Base-by-base conservation (phyloP, 2,113 vertebrate genomes). In the Zapus hudsonius region DNA sequence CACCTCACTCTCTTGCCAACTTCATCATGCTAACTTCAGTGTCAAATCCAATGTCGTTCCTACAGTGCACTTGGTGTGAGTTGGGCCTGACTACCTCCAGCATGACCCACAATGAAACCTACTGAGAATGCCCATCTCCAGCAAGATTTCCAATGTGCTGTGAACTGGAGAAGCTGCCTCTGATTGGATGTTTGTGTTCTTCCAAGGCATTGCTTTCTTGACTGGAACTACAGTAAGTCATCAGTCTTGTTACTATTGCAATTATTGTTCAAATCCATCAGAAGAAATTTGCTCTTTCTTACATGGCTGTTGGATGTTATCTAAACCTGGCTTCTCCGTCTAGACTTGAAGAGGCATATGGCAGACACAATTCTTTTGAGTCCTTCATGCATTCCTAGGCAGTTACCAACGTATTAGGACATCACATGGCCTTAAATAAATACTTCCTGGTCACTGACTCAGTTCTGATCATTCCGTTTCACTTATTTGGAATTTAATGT, bases 401-500 rank as follows among this genome's bases (percentile, higher is more conserved):
- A 70, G 74, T 92, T n/a, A 47, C 12, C 87, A 75, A 74, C 25
- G 16, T 86, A 59, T 74, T 64, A 88, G 38, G 23, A 47, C 17
- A 90, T 84, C 44, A 42, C 11, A 88, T 57, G 42, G 17, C 64
- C 66, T 92, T 64, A 76, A 84, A 72, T 87, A 92, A 82, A 85
- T 87, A 88, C 23, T 92, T 90, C 20, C 87, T 82, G 89, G 86
- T 79, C 33, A 88, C 36, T 91, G 83, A 92, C 36, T 92, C 87
- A 95, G 1, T 75, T 95, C 75, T 80, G 17, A 88, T 90, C 61
- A 79, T 88, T 93, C 72, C 10, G 66, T 80, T 86, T 86, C 25
- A 74, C 61, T 92, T 87, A 38, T 66, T 95, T 94, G 72, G 38
- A 93, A 91, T 93, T 94, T 75, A 74, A 92, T 93, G 17, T 82